Evolutionary conservation across 2,113 vertebrate species (phyloP), one percentile per base, ranked within the genome.

Genomic region (Morone chrysops): DNA sequence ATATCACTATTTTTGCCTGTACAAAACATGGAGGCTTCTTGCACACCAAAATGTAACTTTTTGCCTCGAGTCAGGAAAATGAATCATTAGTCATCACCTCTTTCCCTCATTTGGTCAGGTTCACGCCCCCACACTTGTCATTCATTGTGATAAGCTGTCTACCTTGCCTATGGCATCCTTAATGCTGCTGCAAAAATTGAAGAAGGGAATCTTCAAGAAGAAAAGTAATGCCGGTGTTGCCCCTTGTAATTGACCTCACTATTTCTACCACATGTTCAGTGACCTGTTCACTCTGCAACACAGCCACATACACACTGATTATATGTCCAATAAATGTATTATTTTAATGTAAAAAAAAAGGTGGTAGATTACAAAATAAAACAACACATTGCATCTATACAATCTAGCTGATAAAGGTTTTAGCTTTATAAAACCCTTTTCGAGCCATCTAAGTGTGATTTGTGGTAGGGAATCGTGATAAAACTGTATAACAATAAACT

Each of bases 41-140:
- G 0, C 66, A 66, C 41, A 70, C 45, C 53, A 73, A 63, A 79
- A 43, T 63, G 20, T 16, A 81, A 86, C 59, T 80, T 89, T 83
- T 54, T 6, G n/a, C 75, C 65, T 80, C 3, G 2, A 75, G 80
- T 74, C 82, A 56, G 54, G 17, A 75, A 81, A 82, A 65, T 38
- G 36, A 82, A 63, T 82, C 75, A 86, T 89, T 72, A 86, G 82
- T 86, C 75, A 53, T 75, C 75, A 85, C 54, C 65, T 85, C 47
- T 76, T 59, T 38, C 40, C 48, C 53, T 82, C 56, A 54, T 73
- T 75, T 78, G 87, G 89, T 83, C 80, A 80, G 25, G 70, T 72
- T 86, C 43, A 54, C 38, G 18, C 66, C 69, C 61, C 47, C 57
- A 36, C 54, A 71, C 65, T 67, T 81, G 84, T 84, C 86, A 66